phyloP scores from a whole-genome alignment of 2,113 vertebrate genomes.

The Phoenicopterus ruber region DNA sequence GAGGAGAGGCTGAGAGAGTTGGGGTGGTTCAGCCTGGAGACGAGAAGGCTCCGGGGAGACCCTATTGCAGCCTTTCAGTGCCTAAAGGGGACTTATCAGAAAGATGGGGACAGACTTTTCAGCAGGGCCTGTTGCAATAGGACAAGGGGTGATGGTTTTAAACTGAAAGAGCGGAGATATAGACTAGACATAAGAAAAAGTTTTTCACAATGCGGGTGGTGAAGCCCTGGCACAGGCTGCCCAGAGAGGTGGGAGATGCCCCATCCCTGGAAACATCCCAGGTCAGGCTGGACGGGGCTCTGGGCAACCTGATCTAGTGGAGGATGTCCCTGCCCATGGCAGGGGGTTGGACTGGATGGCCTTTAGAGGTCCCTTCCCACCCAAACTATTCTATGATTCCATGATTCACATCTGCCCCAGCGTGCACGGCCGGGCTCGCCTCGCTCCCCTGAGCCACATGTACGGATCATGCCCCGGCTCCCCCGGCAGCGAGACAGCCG shows the following conservation, averaged over 20 bases:
- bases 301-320: rapidly evolving
- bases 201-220: rapidly evolving
- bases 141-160: background rate
- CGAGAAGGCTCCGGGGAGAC: background rate
- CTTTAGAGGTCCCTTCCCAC: background rate
- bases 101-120: background rate
- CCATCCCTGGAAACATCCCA: background rate
- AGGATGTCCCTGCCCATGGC: rapidly evolving
- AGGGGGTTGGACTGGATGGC: rapidly evolving
- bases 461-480: rapidly evolving
- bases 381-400: background rate
- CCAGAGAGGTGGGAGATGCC: background rate
- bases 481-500: background rate
- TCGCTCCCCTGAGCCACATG: background rate
- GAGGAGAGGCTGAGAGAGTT: background rate
- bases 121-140: rapidly evolving
- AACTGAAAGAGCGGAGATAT: background rate
- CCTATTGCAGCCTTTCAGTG: rapidly evolving
- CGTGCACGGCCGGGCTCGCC: rapidly evolving
- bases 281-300: rapidly evolving
- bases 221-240: background rate
- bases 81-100: background rate
- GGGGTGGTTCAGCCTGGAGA: background rate
- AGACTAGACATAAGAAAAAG: background rate
- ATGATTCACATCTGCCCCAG: background rate